Percentiles rank a stretch among this genome's conserved stretches.
These are phyloP conservation scores for Nebria ingens DNA, from an alignment of 1,140 invertebrate species.

Conservation along the genomic window DNA sequence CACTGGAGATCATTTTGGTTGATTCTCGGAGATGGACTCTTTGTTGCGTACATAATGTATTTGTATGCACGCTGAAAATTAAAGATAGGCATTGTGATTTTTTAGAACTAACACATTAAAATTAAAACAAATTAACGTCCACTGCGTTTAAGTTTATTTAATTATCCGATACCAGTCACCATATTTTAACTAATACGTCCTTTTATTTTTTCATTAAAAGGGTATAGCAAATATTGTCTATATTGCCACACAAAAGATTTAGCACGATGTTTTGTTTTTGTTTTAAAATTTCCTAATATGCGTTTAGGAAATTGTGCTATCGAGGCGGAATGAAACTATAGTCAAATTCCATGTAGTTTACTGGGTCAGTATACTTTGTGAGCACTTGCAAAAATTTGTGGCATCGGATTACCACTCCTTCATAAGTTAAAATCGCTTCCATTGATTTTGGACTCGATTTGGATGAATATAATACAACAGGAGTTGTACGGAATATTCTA, in stretches of 20 bases:
- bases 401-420: not conserved
- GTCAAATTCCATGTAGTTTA: slow-evolving; percentile 2
- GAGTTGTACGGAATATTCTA: not conserved
- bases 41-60: slow-evolving; percentile 55
- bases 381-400: not conserved
- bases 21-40: slow-evolving; percentile 63
- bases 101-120: not conserved
- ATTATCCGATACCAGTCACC: no score
- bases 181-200: no score
- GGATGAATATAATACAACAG: not conserved
- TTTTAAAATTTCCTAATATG: not conserved
- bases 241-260: not conserved
- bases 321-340: not conserved
- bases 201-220: no score
- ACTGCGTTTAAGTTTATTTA: no score
- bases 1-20: slow-evolving; percentile 83
- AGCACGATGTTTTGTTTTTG: not conserved
- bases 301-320: not conserved
- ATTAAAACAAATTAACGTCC: not conserved
- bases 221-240: no score
- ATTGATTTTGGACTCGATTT: not conserved
- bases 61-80: slow-evolving; percentile 32
- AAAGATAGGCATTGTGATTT: slow-evolving; percentile 24
- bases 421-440: not conserved
- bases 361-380: not conserved